Percentiles rank a stretch among this genome's conserved stretches.
These are phyloP conservation scores for Nasonia vitripennis DNA, from an alignment of 1,140 invertebrate species.

Conservation along the genomic window DNA sequence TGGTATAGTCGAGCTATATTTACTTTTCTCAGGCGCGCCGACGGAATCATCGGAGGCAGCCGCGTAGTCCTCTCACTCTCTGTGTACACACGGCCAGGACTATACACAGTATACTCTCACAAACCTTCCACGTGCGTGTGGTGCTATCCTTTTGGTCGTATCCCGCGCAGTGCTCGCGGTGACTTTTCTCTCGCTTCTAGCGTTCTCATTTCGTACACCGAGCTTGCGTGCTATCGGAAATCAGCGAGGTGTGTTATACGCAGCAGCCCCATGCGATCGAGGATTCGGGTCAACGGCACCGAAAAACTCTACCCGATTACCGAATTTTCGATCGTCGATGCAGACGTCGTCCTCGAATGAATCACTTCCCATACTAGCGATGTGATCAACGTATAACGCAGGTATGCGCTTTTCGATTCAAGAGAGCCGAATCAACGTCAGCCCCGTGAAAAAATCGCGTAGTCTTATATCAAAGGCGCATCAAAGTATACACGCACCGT, in stretches of 20 bases:
- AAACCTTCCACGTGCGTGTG: neutral
- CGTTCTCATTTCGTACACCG: neutral
- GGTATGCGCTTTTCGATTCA: too few species aligned
- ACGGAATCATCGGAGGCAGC: slow-evolving; percentile 63
- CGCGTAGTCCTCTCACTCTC: neutral
- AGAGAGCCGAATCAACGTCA: too few species aligned
- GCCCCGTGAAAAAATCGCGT: too few species aligned
- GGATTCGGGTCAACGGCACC: neutral
- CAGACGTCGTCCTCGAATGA: too few species aligned
- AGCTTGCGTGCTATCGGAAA: neutral
- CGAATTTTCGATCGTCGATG: too few species aligned
- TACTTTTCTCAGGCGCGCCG: slow-evolving; percentile 62
- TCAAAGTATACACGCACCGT: too few species aligned
- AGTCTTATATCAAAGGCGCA: too few species aligned
- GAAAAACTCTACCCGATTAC: too few species aligned
- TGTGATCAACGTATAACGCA: too few species aligned
- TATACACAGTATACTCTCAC: neutral
- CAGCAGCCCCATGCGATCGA: neutral
- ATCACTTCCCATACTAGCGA: too few species aligned
- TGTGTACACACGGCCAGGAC: neutral
- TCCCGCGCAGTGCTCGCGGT: too few species aligned
- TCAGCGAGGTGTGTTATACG: neutral
- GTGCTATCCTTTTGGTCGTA: too few species aligned
- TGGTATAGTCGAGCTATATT: slow-evolving; percentile 66
- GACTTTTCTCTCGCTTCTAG: neutral